Conservation (phyloP, 37 sponge, comb jelly and placozoan genomes). For the Tethya wilhelma region DNA sequence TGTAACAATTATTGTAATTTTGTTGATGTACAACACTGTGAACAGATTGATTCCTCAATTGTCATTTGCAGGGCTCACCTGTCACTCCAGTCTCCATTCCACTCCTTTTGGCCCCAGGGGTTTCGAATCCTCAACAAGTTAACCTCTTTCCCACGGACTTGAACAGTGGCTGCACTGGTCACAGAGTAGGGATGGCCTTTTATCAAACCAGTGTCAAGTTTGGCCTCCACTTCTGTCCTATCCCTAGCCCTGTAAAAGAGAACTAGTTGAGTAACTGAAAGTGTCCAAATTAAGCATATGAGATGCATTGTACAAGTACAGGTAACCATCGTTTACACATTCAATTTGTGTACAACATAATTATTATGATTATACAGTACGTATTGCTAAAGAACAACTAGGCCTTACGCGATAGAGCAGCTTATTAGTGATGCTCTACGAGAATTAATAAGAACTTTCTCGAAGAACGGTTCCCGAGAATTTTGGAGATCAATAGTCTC, state of each 20-base stretch:
- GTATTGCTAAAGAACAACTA: no score
- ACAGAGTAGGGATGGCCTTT: conserved; percentile 85
- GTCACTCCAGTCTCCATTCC: conserved; percentile 91
- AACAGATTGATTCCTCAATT: no score
- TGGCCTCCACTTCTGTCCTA: conserved; percentile 55
- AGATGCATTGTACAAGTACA: no score
- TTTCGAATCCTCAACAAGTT: conserved; percentile 77
- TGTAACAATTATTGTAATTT: no score
- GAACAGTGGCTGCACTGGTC: conserved; percentile 43
- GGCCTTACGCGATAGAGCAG: conserved; percentile 83
- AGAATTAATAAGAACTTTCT: conserved; percentile 25
- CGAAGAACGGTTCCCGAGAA: conserved; percentile 25
- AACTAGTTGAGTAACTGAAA: no score
- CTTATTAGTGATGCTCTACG: conserved; percentile 66
- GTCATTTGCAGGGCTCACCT: conserved; percentile 64
- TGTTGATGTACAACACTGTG: no score
- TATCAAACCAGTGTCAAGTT: conserved; percentile 74
- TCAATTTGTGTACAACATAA: no score
- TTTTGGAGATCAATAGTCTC: conserved; percentile 73
- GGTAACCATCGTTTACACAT: no score
- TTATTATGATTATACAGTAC: no score
- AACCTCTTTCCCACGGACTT: conserved; percentile 31
- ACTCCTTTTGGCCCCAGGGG: conserved; percentile 81
- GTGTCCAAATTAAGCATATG: no score
- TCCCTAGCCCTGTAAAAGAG: conserved; percentile 10